Evolutionary conservation across 2,113 vertebrate genomes (phyloP), one percentile per base, ranked within the genome.

Genomic region (Cariama cristata): DNA sequence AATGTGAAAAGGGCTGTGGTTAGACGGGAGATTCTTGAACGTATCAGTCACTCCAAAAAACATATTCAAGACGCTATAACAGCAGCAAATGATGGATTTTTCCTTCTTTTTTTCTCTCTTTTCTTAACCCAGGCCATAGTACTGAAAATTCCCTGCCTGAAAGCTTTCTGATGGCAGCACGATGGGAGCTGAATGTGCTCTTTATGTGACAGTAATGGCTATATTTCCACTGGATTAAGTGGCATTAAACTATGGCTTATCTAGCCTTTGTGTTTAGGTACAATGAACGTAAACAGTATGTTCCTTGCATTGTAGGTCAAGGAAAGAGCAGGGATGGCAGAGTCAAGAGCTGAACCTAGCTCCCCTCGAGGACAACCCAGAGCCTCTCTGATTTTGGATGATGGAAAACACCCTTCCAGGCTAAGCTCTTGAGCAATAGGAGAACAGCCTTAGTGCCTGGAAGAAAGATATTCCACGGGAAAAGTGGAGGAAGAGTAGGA

Each of bases 1-100:
- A 79, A 69, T 50, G 50, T 66, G 91, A 40, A 69, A 69, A 86
- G 91, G 74, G 66, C 80, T 96, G 95, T 79, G 91, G 93, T 96
- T 66, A 82, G 75, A 28, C 11, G 0, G 75, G 40, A 86, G 93
- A 96, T 96, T 88, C 84, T 69, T 82, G 93, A 90, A 74, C 5
- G 1, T 23, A 68, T 18, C 90, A 49, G 83, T 95, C 90, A 86
- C 66, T 60, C 60, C 22, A 50, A 59, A 77, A 60, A 68, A 19
- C 5, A 1, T 33, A 22, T 67, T 86, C 74, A 72, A 85, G 87
- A 81, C 49, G 59, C 63, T 67, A 6, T 24, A 49, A 68, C 21
- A 27, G 75, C 22, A 67, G 71, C n/a, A 79, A 74, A 60, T 64
- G 12, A 58, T 68, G 83, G 74, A 24, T 89, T 82, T 92, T 58